These are phyloP conservation scores for Trissonchulus latispiculum DNA, from an alignment of 2,888 invertebrate species.

Conservation along the genomic window DNA sequence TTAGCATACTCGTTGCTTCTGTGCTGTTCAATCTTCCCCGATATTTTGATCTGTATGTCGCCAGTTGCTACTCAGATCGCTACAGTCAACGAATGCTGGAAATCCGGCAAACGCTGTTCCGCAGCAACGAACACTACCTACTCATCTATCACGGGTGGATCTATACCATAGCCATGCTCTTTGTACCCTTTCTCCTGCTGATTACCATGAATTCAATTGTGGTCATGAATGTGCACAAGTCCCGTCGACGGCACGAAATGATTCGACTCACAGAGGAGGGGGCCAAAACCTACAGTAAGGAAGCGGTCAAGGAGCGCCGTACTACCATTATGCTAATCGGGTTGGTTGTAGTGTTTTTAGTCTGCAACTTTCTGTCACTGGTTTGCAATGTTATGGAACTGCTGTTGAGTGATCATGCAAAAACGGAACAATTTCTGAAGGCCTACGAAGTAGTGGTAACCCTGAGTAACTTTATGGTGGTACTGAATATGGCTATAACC, in stretches of 20 bases:
- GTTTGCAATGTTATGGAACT: slow-evolving; percentile 30
- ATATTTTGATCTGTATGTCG: slow-evolving; percentile 42
- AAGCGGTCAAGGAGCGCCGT: slow-evolving; percentile 42
- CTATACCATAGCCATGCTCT: slow-evolving; percentile 44
- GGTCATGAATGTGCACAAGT: slow-evolving; percentile 39
- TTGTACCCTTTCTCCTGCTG: slow-evolving; percentile 43
- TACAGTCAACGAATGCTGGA: background rate
- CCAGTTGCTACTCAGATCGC: background rate
- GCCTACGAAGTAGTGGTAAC: slow-evolving; percentile 27
- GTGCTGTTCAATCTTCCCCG: slow-evolving; percentile 46
- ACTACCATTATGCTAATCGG: slow-evolving; percentile 48
- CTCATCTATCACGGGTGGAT: slow-evolving; percentile 41
- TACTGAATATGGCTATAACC: slow-evolving; percentile 45
- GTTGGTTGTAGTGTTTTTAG: slow-evolving; percentile 47
- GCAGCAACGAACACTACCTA: slow-evolving; percentile 35
- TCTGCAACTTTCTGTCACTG: slow-evolving; percentile 42
- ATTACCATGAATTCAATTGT: slow-evolving; percentile 45
- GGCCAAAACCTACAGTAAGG: slow-evolving; percentile 24
- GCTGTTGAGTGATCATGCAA: slow-evolving; percentile 35
- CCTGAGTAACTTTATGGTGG: slow-evolving; percentile 44
- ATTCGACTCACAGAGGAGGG: background rate
- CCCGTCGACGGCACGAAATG: slow-evolving; percentile 38
- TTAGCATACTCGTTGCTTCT: slow-evolving; percentile 41
- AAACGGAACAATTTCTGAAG: slow-evolving; percentile 23
- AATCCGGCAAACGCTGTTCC: slow-evolving; percentile 32